phyloP scores from a whole-genome alignment of 2,797 vertebrate species.

The Lophura swinhoii region DNA sequence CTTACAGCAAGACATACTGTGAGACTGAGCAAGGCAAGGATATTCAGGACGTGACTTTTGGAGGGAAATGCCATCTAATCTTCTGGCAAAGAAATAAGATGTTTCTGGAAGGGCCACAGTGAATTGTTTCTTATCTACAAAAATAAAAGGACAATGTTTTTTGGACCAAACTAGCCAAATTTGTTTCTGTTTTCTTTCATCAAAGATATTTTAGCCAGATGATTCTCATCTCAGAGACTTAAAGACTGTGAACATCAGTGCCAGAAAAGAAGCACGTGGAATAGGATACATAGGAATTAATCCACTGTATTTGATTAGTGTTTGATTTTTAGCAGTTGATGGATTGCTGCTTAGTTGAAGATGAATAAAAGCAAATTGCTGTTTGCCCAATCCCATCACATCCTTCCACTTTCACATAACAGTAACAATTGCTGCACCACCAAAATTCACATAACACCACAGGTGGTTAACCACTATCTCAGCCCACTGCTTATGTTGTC shows the following conservation, averaged over 20 bases:
- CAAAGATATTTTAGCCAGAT: not conserved
- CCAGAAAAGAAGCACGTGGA: not conserved
- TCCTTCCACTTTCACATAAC: not conserved
- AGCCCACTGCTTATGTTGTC: not conserved
- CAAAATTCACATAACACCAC: not conserved
- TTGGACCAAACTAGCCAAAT: not conserved
- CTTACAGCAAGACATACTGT: not conserved
- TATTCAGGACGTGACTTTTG: not conserved
- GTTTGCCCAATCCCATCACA: not conserved
- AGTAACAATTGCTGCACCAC: not conserved
- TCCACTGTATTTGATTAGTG: not conserved
- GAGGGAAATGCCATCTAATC: not conserved
- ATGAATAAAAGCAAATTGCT: not conserved
- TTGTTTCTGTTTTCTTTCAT: not conserved
- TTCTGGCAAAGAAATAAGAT: not conserved
- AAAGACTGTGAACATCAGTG: not conserved
- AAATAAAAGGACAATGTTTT: not conserved
- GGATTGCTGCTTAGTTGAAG: not conserved
- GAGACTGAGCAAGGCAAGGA: not conserved
- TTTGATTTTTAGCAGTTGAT: not conserved
- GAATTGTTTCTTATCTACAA: not conserved
- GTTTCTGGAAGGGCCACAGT: not conserved
- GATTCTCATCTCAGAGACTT: not conserved
- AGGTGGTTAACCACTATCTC: not conserved
- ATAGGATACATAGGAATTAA: accelerated